Percentiles rank a stretch among this genome's conserved stretches.
Conservation (phyloP, 1,140 invertebrate species). For the Drosophila elegans region DNA sequence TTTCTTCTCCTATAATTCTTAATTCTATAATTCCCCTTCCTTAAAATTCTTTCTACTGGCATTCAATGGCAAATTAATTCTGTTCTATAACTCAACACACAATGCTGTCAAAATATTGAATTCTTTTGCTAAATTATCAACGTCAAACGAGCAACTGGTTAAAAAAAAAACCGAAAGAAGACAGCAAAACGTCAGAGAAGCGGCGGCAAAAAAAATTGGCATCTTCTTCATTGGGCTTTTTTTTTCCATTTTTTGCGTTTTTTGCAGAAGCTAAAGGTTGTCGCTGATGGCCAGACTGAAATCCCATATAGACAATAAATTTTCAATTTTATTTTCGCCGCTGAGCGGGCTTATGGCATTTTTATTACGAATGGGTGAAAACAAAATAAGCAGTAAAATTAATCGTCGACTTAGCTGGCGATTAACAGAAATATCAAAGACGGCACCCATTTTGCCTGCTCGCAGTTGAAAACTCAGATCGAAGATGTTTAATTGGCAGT, state of each 20-base stretch:
- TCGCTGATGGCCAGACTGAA: conserved; percentile 21
- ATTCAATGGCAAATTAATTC: conserved; percentile 67
- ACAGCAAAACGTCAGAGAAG: conserved; percentile 28
- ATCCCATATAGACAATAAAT: conserved; percentile 74
- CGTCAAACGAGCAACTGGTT: conserved; percentile 61
- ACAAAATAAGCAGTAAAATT: conserved; percentile 82
- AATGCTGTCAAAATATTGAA: conserved; percentile 83
- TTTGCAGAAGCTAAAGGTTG: conserved; percentile 70
- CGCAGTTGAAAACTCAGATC: background rate
- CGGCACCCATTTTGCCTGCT: conserved; percentile 60
- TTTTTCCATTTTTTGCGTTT: conserved; percentile 16
- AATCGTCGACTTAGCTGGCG: conserved; percentile 73
- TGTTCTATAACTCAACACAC: conserved; percentile 78
- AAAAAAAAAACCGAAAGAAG: conserved; percentile 21
- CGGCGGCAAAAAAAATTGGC: conserved; percentile 34
- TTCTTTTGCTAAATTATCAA: conserved; percentile 69
- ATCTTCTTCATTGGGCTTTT: conserved; percentile 16
- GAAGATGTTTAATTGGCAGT: conserved; percentile 25
- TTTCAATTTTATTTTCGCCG: conserved; percentile 74
- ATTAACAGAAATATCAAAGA: conserved; percentile 56
- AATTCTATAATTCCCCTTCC: background rate
- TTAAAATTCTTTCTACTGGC: conserved; percentile 17
- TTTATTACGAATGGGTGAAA: conserved; percentile 70
- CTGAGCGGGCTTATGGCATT: conserved; percentile 55
- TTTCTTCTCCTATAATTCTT: background rate